Conservation (phyloP, 2,797 vertebrate species). For the Falco naumanni region DNA sequence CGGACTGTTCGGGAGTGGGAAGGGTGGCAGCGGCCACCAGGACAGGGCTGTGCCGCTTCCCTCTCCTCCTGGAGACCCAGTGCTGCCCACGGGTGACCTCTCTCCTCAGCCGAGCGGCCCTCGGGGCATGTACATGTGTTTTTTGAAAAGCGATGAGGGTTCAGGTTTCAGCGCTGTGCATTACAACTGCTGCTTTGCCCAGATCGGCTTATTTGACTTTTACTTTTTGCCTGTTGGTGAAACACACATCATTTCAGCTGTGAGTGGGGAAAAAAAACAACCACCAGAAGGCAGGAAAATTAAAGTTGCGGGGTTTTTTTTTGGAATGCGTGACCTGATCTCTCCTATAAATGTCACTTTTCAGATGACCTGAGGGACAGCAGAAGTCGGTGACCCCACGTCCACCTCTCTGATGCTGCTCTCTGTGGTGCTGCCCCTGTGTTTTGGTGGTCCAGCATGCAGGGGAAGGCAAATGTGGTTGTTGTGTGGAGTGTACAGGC, state of each 20-base stretch:
- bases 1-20: background rate
- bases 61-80: background rate
- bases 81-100: background rate
- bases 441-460: conserved; percentile 1
- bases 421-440: background rate
- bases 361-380: background rate
- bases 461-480: background rate
- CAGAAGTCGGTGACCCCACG: background rate
- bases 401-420: background rate
- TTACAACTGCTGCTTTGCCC: background rate
- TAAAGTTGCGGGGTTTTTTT: background rate
- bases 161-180: accelerated
- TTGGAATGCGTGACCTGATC: accelerated
- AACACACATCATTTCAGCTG: background rate
- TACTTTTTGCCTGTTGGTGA: background rate
- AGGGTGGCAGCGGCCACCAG: background rate
- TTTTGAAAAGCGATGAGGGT: background rate
- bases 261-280: background rate
- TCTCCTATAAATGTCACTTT: background rate
- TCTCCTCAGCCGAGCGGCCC: accelerated
- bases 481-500: background rate
- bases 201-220: background rate
- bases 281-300: background rate
- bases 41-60: background rate
- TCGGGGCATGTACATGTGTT: accelerated